A percentile compares a stretch with the other conserved stretches of the same genome.
These are phyloP conservation scores for Potamarius usumacintae DNA, from an alignment of 2,113 vertebrate species.

Conservation along the genomic window DNA sequence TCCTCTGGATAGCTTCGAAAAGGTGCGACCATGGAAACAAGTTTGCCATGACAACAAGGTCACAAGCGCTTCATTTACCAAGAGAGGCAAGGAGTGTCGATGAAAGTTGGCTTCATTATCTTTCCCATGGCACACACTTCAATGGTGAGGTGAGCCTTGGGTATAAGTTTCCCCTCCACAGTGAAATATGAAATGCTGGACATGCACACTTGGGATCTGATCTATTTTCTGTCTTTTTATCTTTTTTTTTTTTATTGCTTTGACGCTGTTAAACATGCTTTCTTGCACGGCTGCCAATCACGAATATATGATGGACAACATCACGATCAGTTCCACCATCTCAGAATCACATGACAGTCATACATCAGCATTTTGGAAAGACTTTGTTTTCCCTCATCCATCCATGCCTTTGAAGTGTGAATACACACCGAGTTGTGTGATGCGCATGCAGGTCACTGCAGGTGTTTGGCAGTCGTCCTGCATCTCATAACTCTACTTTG, in stretches of 20 bases:
- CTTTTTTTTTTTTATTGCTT: neutral
- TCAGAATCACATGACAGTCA: neutral
- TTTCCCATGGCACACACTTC: constrained; percentile 2
- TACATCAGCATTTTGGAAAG: neutral
- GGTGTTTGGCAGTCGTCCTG: neutral
- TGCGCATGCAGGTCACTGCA: neutral
- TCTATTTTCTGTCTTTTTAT: neutral
- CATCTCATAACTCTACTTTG: neutral
- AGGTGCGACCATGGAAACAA: constrained; percentile 45
- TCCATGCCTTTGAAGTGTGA: no score
- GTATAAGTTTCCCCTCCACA: neutral
- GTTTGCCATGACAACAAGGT: constrained; percentile 42
- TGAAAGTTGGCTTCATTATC: constrained; percentile 8
- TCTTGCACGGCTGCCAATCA: neutral
- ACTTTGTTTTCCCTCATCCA: neutral
- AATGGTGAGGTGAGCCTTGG: neutral
- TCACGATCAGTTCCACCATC: neutral
- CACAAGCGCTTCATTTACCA: constrained; percentile 26
- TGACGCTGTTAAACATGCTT: neutral
- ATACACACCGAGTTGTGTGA: neutral
- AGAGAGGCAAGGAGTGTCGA: constrained; percentile 21
- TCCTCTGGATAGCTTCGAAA: constrained; percentile 17
- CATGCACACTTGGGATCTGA: neutral
- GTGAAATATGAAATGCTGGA: neutral
- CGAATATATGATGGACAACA: neutral